Percentiles rank a stretch among this genome's conserved stretches.
Conservation (phyloP, 2,888 invertebrate genomes). For the Leptinotarsa juncta region DNA sequence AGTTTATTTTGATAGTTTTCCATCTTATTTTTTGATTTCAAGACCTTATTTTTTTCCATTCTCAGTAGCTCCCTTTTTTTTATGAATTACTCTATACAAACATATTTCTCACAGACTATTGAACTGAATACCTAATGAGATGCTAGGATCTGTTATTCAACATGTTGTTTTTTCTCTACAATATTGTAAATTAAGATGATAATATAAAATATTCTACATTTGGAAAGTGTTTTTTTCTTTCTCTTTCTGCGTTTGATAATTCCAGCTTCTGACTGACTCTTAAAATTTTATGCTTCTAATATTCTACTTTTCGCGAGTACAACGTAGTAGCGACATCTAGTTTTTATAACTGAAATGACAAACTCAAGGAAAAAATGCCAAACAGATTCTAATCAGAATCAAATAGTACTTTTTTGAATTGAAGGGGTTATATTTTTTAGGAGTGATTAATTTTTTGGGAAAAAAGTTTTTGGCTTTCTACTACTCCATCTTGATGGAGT, state of each 20-base stretch:
- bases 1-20: background rate
- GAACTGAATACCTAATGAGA: constrained; percentile 9
- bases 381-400: too few relatives aligned
- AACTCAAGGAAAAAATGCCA: too few relatives aligned
- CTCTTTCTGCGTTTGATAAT: background rate
- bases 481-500: too few relatives aligned
- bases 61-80: background rate
- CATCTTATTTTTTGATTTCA: background rate
- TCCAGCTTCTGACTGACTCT: background rate
- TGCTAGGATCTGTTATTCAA: constrained; percentile 11
- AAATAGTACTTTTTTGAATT: too few relatives aligned
- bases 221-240: background rate
- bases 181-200: constrained; percentile 21
- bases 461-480: too few relatives aligned
- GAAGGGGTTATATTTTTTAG: too few relatives aligned
- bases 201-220: constrained; percentile 20
- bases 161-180: constrained; percentile 16
- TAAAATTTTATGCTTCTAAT: background rate
- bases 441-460: too few relatives aligned
- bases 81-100: background rate
- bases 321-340: too few relatives aligned
- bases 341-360: too few relatives aligned
- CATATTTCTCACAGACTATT: background rate
- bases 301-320: too few relatives aligned
- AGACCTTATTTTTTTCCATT: background rate